Base-by-base conservation (phyloP, 2,797 vertebrate genomes). In the Macroramphosus scolopax region DNA sequence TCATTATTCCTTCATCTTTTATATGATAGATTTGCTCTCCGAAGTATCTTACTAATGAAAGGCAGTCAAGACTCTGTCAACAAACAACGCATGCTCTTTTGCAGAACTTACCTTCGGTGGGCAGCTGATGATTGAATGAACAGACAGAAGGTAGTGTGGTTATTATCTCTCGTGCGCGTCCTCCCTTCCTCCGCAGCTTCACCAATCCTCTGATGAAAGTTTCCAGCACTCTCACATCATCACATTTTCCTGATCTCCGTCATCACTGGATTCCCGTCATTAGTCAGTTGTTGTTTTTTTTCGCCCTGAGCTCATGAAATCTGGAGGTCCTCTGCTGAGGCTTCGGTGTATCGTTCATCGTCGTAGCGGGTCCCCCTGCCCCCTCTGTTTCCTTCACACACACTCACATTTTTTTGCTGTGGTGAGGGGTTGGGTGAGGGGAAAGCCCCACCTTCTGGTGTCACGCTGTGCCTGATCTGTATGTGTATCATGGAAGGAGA, bases 211-310 rank as follows among this genome's bases (percentile, higher is more conserved):
- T 56, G 30, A 55, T 73, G 37, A 74, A 65, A 65, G 31, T 77
- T 79, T 67, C 65, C 63, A 73, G 52, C 49, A 63, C 63, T 53
- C 26, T 62, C 31, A 57, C 58, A 46, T 39, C 70, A 47, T 85
- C 72, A 86, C 75, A 75, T 81, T 72, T 75, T 64, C 62, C 60
- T 68, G 39, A 17, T 57, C 67, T 67, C 78, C 8, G 26, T 82
- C 72, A 77, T 72, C 49, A 38, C 41, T 48, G 0, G 1, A 9
- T 73, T 52, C 39, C 57, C 29, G 6, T 68, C 13, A 36, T 44
- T 11, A 52, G 2, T 57, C 51, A 49, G 26, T 28, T 33, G 20
- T 30, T 33, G 10, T 45, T 29, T 14, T 22, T 48, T 14, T 34
- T 42, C 24, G 3, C 24, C 46, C 26, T 50, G 17, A 47, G 38